Evolutionary conservation across 2,113 vertebrate genomes (phyloP).

Genomic region (human (Homo sapiens)): GRCh38 chr3:174217501-174218000

Average conservation of each 20-base stretch:
- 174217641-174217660: background rate
- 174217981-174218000: constrained; percentile 68
- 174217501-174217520: background rate
- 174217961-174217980: constrained; percentile 50
- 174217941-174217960: constrained; percentile 26
- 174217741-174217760: background rate
- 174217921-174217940: constrained; percentile 23
- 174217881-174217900: background rate
- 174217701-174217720: background rate
- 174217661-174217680: background rate
- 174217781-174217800: background rate
- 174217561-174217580: background rate
- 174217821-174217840: background rate
- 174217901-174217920: background rate
- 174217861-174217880: background rate
- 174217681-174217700: background rate
- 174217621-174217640: background rate
- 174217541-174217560: background rate
- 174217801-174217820: rapidly evolving
- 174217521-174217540: background rate
- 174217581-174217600: background rate
- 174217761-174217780: background rate
- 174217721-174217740: background rate
- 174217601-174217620: background rate
- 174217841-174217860: background rate